Evolutionary conservation across 2,113 vertebrate species (phyloP).

Genomic region (Trachemys scripta): DNA sequence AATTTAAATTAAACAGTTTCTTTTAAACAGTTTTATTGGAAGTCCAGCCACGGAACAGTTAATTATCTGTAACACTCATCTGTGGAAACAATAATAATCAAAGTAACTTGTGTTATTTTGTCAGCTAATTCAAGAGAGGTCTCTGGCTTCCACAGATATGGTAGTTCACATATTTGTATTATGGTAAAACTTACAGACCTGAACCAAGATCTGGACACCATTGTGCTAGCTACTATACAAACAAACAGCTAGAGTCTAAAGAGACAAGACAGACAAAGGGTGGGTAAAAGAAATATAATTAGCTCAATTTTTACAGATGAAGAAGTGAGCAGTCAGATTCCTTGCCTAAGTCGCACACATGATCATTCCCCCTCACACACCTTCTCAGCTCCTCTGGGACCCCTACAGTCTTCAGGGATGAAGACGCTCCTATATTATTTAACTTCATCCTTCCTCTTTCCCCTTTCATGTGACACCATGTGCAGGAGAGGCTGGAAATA

Average conservation of each 20-base stretch:
- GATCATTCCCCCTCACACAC: rapidly evolving
- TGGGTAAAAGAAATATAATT: neutral
- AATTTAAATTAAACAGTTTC: too few relatives aligned
- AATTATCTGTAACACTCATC: neutral
- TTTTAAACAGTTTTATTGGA: too few relatives aligned
- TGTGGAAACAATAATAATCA: neutral
- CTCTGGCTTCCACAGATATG: neutral
- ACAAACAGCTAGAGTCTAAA: too few relatives aligned
- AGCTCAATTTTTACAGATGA: neutral
- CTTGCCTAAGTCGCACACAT: neutral
- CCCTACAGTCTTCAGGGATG: neutral
- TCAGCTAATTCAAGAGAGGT: neutral
- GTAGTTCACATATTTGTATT: neutral
- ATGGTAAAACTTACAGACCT: neutral
- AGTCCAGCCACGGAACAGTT: too few relatives aligned
- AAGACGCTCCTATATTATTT: neutral
- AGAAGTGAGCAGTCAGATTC: neutral
- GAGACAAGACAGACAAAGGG: neutral
- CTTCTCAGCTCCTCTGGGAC: neutral
- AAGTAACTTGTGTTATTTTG: neutral
- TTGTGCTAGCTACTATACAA: neutral
- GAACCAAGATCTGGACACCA: neutral
- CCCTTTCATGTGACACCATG: neutral
- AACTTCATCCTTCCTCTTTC: neutral
- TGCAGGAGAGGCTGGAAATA: neutral